These are phyloP conservation scores for Chrysocyon brachyurus DNA, from an alignment of 2,797 vertebrate genomes.

Conservation along the genomic window DNA sequence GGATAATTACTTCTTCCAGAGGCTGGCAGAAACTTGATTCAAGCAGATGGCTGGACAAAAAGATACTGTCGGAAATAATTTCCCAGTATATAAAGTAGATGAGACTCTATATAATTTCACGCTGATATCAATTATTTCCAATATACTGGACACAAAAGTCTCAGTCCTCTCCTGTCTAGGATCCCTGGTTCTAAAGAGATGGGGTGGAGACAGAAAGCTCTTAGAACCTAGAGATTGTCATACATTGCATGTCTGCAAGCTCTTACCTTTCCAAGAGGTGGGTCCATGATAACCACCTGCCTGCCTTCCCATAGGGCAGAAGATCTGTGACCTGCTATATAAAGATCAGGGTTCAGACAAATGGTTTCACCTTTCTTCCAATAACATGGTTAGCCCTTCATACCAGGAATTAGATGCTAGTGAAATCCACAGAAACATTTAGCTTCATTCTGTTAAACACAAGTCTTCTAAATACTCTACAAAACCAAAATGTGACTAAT, in stretches of 20 bases:
- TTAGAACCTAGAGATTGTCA: neutral
- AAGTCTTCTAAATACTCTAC: neutral
- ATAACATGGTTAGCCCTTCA: neutral
- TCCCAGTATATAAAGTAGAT: constrained; percentile 46
- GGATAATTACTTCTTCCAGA: constrained; percentile 46
- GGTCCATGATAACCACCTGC: neutral
- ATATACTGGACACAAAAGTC: neutral
- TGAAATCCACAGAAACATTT: neutral
- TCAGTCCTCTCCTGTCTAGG: neutral
- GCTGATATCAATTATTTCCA: neutral
- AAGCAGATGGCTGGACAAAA: constrained; percentile 67
- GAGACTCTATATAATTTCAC: neutral
- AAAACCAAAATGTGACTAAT: neutral
- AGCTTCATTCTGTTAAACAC: neutral
- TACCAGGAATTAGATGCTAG: neutral
- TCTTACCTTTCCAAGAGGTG: neutral
- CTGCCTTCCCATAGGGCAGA: neutral
- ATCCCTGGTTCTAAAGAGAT: neutral
- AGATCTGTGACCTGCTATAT: neutral
- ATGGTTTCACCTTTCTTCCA: neutral
- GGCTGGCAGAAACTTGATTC: constrained; percentile 31
- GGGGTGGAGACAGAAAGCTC: neutral
- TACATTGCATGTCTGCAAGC: neutral
- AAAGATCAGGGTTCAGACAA: constrained; percentile 34
- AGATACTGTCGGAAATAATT: constrained; percentile 64